phyloP scores from a whole-genome alignment of 2,113 vertebrate genomes.

The Pao palembangensis region DNA sequence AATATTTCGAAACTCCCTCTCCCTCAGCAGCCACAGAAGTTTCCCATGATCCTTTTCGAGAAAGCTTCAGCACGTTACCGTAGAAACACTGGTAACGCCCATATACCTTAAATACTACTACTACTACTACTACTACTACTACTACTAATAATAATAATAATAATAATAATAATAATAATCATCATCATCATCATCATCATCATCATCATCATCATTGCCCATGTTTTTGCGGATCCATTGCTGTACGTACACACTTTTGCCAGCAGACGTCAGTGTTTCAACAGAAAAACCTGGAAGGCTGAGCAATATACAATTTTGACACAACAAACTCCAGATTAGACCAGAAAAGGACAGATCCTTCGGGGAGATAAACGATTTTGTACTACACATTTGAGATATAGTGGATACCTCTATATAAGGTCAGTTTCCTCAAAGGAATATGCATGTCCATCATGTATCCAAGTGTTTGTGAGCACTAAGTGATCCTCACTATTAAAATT shows the following conservation, averaged over 20 bases:
- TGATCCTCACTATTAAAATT: constrained; percentile 25
- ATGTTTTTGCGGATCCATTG: not conserved
- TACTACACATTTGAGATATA: constrained; percentile 13
- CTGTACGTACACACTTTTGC: not conserved
- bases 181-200: too few relatives aligned
- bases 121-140: too few relatives aligned
- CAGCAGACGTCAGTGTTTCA: constrained; percentile 48
- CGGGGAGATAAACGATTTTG: constrained; percentile 24
- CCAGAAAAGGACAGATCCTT: constrained; percentile 9
- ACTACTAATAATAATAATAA: too few relatives aligned
- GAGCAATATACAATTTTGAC: not conserved
- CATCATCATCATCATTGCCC: not conserved
- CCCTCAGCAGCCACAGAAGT: constrained; percentile 21
- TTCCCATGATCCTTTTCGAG: constrained; percentile 64
- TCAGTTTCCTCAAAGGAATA: constrained; percentile 10
- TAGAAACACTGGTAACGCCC: constrained; percentile 44
- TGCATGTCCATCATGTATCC: constrained; percentile 1
- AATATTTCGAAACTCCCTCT: constrained; percentile 76
- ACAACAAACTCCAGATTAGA: constrained; percentile 14
- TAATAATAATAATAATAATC: too few relatives aligned
- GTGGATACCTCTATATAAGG: constrained; percentile 25
- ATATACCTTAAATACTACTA: not conserved
- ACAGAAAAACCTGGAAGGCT: not conserved
- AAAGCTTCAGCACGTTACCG: constrained; percentile 62
- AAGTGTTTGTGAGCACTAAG: constrained; percentile 26